These are phyloP conservation scores for Adelges cooleyi DNA, from an alignment of 1,140 invertebrate genomes.

Conservation along the genomic window DNA sequence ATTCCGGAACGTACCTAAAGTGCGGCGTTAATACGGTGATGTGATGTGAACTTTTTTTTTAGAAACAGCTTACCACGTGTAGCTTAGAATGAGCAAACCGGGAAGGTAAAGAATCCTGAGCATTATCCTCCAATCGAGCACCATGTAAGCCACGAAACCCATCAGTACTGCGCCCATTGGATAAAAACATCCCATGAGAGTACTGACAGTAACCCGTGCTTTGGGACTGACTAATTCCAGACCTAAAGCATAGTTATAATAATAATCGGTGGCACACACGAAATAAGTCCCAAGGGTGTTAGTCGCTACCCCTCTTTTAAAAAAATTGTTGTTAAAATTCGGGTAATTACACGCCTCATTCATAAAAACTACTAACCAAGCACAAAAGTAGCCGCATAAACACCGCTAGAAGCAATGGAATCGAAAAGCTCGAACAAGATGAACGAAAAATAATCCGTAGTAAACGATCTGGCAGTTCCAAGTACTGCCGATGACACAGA, in stretches of 20 bases:
- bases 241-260: conserved; percentile 43
- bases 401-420: conserved; percentile 47
- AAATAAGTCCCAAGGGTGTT: neutral
- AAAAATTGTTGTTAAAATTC: too few relatives aligned
- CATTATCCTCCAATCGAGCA: conserved; percentile 56
- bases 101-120: conserved; percentile 54
- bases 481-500: conserved; percentile 46
- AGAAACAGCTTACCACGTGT: conserved; percentile 7
- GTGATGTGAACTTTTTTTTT: neutral
- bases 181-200: conserved; percentile 56
- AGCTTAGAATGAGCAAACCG: conserved; percentile 44
- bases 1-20: conserved; percentile 47
- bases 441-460: conserved; percentile 45
- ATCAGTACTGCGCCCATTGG: conserved; percentile 57
- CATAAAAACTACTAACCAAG: conserved; percentile 45
- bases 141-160: conserved; percentile 52
- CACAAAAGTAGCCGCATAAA: conserved; percentile 51
- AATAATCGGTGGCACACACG: neutral
- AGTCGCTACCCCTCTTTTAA: too few relatives aligned
- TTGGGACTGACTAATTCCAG: conserved; percentile 65
- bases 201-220: conserved; percentile 59
- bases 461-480: conserved; percentile 44
- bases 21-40: too few relatives aligned
- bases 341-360: too few relatives aligned
- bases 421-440: conserved; percentile 46